Base-by-base conservation (phyloP, 2,888 invertebrate genomes). In the Brachypalpus laphriformis region DNA sequence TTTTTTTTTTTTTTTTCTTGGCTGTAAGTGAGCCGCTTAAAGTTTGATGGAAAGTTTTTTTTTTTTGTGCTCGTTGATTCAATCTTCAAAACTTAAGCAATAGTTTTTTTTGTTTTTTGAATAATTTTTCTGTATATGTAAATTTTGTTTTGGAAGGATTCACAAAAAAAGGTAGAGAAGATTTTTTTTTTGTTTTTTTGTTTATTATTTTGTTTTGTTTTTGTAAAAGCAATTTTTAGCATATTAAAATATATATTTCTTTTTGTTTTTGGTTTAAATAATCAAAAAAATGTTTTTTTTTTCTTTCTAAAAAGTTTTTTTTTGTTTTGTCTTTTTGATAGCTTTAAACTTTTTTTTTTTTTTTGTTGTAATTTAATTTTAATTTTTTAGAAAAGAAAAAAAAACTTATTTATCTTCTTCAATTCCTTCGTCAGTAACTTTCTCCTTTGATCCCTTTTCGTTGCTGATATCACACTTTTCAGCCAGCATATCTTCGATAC, bases 381-480 rank as follows among this genome's bases (percentile, higher is more conserved):
- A 70, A 65, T 71, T 78, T 76, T 68, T 72, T 28, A 40, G n/a
- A n/a, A n/a, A n/a, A n/a, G n/a, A n/a, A n/a, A n/a, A n/a, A n/a
- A n/a, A n/a, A 65, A 51, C 87, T 87, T 90, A 91, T 88, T 91
- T 91, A 88, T 91, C 91, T 87, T 91, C 91, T 61, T 90, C 91
- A 87, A 91, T 91, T 81, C 91, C 91, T 82, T 91, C 91, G 87
- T 91, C 91, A 86, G 90, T 90, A 82, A 81, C 87, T 74, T 90
- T 90, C 88, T 90, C 89, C 88, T 88, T 81, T 80, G 82, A 71
- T 77, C 89, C 89, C 88, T 89, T 89, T 78, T 90, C 91, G 87
- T 90, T 90, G 89, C 90, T 90, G 89, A 91, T 91, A 91, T 91
- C 90, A 91, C 91, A 91, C 90, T 92, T 91, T 89, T 92, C 91